Conservation (phyloP, 1,140 invertebrate genomes). For the Papilio polytes region DNA sequence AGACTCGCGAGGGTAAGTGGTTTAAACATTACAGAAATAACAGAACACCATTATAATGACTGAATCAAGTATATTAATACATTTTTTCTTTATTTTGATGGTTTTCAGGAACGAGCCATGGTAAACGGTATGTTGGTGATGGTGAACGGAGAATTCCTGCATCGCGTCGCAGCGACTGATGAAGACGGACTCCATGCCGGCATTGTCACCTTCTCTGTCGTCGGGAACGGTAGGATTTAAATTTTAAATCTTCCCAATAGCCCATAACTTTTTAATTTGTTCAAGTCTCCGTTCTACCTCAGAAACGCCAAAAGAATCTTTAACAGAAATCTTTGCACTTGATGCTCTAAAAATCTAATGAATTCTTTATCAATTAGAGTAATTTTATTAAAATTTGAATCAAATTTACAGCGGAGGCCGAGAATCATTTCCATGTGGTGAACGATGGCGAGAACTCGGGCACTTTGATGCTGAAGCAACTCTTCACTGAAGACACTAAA, state of each 20-base stretch:
- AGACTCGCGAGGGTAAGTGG: constrained; percentile 68
- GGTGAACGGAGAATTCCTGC: constrained; percentile 58
- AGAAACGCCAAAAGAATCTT: not conserved
- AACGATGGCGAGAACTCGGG: constrained; percentile 66
- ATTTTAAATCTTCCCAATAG: not conserved
- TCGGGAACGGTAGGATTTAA: constrained; percentile 60
- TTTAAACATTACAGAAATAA: not conserved
- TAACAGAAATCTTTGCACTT: not conserved
- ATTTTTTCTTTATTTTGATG: constrained; percentile 19
- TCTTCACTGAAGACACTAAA: constrained; percentile 55
- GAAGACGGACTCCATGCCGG: constrained; percentile 80
- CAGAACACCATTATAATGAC: too few relatives aligned
- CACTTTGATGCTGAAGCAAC: constrained; percentile 54
- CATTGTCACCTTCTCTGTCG: constrained; percentile 70
- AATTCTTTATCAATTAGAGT: not conserved
- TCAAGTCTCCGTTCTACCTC: not conserved
- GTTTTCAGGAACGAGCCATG: constrained; percentile 61
- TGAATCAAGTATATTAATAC: too few relatives aligned
- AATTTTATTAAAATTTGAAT: not conserved
- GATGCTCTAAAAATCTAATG: not conserved
- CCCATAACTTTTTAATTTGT: not conserved
- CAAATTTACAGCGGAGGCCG: constrained; percentile 57
- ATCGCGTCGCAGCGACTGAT: constrained; percentile 71
- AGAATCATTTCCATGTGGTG: constrained; percentile 64
- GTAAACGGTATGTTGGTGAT: constrained; percentile 55